Evolutionary conservation across 2,113 vertebrate species (phyloP).

Genomic region (Nansenia antarctica): DNA sequence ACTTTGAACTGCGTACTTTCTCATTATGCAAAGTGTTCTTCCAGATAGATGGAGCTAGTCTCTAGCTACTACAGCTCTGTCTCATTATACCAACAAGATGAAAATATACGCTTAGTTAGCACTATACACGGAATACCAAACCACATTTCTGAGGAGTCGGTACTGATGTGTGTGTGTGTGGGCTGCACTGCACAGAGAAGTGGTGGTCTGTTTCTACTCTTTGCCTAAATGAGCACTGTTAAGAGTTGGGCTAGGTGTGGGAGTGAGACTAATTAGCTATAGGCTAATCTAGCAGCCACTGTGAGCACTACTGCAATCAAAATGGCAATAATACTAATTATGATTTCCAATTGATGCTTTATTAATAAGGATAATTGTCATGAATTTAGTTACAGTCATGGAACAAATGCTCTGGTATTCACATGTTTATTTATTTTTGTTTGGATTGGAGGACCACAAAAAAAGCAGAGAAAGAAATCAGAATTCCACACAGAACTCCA

Average conservation of each 20-base stretch:
- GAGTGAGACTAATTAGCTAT: background rate
- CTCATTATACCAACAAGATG: slow-evolving; percentile 44
- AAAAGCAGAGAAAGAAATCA: too few species aligned
- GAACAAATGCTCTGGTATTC: too few species aligned
- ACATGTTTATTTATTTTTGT: too few species aligned
- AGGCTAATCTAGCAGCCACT: background rate
- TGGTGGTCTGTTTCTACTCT: slow-evolving; percentile 9
- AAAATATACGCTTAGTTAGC: slow-evolving; percentile 42
- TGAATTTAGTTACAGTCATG: too few species aligned
- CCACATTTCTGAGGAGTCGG: background rate
- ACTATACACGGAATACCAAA: slow-evolving; percentile 9
- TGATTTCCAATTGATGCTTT: too few species aligned
- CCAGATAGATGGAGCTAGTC: slow-evolving; percentile 38
- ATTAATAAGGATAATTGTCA: too few species aligned
- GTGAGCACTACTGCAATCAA: too few species aligned
- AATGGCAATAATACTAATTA: background rate
- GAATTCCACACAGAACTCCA: too few species aligned
- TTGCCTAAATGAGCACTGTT: background rate
- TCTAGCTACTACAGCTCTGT: slow-evolving; percentile 28
- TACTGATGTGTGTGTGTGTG: background rate
- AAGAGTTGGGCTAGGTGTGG: background rate
- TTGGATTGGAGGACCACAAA: too few species aligned
- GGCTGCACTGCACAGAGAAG: slow-evolving; percentile 1
- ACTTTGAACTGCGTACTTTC: slow-evolving; percentile 35
- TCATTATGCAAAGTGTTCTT: slow-evolving; percentile 40